Evolutionary conservation across 2,888 invertebrate genomes (phyloP).

Genomic region (Pinctada fucata): DNA sequence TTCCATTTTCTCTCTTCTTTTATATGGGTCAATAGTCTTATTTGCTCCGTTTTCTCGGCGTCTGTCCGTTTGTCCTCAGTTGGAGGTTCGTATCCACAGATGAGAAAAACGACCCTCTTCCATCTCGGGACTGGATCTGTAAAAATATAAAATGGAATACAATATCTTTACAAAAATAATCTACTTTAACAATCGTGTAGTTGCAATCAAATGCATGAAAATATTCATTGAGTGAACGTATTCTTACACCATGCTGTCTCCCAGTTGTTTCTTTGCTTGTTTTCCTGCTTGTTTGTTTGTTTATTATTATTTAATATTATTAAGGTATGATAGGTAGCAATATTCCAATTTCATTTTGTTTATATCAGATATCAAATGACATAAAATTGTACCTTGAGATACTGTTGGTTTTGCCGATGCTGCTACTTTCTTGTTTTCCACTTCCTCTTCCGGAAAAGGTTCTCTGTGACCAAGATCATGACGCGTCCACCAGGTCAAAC

Average conservation of each 20-base stretch:
- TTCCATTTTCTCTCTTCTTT: conserved; percentile 62
- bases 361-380: too few species aligned
- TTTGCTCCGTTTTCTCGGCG: conserved; percentile 52
- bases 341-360: too few species aligned
- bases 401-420: too few species aligned
- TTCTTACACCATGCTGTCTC: too few species aligned
- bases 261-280: too few species aligned
- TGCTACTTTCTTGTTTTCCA: conserved; percentile 10
- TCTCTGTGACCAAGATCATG: conserved; percentile 53
- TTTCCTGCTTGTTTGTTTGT: too few species aligned
- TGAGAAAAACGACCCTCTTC: conserved; percentile 51
- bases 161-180: neutral
- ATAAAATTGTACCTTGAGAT: too few species aligned
- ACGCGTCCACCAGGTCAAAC: conserved; percentile 66
- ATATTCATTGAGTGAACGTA: neutral
- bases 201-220: neutral
- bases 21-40: conserved; percentile 56
- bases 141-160: neutral
- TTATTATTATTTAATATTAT: too few species aligned
- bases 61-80: conserved; percentile 45
- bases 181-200: neutral
- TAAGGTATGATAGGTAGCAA: too few species aligned
- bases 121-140: conserved; percentile 52
- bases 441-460: conserved; percentile 49
- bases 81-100: conserved; percentile 66